Base-by-base conservation (phyloP, 2,888 invertebrate species). In the Petrophora chlorosata region DNA sequence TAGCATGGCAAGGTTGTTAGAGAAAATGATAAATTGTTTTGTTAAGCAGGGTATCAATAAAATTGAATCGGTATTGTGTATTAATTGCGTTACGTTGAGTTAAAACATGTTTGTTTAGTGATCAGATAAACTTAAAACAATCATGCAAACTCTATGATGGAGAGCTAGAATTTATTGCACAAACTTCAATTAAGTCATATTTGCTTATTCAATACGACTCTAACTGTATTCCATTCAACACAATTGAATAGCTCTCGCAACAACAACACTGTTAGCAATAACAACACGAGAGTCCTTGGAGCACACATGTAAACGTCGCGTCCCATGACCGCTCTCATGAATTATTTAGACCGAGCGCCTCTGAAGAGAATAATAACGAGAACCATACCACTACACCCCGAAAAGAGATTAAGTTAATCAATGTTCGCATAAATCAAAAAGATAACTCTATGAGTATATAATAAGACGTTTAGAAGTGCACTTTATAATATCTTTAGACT, bases 281-380 rank as follows among this genome's bases (percentile, higher is more conserved):
- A 12, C 28, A 23, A 28, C 29, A 22, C 33, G 9, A 4, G 36
- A 30, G 51, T 43, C 53, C 53, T 58, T 52, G 56, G 48, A 29
- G 39, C 36, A 26, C 35, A 53, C 50, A 48, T 25, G 56, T 50
- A 46, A 54, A 45, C 53, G 47, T 14, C 44, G 41, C 49, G 35
- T 39, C 42, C 46, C 45, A 23, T 44, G 53, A 34, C 50, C 40
- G 42, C 42, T 17, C 36, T 55, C 51, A 56, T 59, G 51, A 46
- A 59, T 59, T 52, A 59, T 59, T 56, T 43, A 58, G 38, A 10
- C 16, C 19, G 5, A 17, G 34, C 25, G 35, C 47, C 41, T 28
- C 36, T 14, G 41, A 17, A 30, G 47, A 29, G 30, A 35, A 47
- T 47, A 32, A 41, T 47, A 47, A 47, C 41, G 35, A 47, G 47